Conservation (phyloP, 2,113 vertebrate species). For the Bufo gargarizans region DNA sequence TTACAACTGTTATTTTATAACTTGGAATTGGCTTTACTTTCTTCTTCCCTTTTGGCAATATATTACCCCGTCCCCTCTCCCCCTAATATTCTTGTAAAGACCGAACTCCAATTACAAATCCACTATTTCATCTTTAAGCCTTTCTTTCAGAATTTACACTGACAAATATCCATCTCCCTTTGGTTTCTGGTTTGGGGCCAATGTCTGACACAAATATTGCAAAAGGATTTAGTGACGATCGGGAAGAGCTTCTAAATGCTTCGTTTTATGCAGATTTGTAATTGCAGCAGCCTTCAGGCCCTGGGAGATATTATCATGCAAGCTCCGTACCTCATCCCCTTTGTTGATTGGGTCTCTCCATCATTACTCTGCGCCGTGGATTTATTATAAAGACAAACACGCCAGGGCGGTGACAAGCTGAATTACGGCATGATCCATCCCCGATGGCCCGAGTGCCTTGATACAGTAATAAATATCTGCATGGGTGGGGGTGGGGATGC, state of each 20-base stretch:
- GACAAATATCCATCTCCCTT: not conserved
- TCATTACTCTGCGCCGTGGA: conserved; percentile 10
- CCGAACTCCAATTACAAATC: not conserved
- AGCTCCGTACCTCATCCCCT: not conserved
- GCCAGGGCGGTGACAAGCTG: conserved; percentile 22
- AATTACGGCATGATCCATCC: conserved; percentile 37
- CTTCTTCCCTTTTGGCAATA: not conserved
- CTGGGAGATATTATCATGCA: conserved; percentile 20
- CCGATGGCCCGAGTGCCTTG: not conserved
- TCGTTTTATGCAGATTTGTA: conserved; percentile 38
- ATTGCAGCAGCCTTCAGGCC: conserved; percentile 14
- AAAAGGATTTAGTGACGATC: conserved; percentile 5
- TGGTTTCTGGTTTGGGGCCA: conserved; percentile 1
- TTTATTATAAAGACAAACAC: conserved; percentile 40
- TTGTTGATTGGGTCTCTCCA: conserved; percentile 23
- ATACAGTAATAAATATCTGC: conserved; percentile 13
- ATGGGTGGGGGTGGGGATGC: not conserved
- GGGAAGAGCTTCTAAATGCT: conserved; percentile 20
- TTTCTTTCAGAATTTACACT: not conserved
- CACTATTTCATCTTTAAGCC: not conserved
- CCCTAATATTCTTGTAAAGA: not conserved
- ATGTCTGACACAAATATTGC: conserved; percentile 36
- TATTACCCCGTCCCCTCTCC: not conserved
- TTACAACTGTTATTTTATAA: not conserved
- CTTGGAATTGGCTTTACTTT: not conserved